Conservation (phyloP, 2,113 vertebrate species). For the Aramus guarauna region DNA sequence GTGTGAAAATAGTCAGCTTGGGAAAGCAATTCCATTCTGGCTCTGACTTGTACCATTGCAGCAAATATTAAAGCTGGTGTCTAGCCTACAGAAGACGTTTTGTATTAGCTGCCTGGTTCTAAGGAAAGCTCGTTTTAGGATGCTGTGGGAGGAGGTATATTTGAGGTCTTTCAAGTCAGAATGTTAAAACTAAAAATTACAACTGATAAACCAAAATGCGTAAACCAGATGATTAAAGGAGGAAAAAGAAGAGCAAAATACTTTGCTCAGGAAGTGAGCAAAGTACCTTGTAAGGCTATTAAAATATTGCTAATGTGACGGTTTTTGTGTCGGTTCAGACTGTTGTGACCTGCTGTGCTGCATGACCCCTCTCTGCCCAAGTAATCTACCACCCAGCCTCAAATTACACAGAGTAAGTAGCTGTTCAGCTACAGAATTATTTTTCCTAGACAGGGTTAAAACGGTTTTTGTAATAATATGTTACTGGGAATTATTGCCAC, state of each 20-base stretch:
- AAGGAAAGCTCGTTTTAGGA: not conserved
- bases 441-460: not conserved
- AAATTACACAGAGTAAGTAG: not conserved
- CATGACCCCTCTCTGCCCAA: not conserved
- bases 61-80: not conserved
- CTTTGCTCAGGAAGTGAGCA: not conserved
- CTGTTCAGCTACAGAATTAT: not conserved
- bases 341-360: not conserved
- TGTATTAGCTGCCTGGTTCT: not conserved
- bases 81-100: not conserved
- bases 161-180: not conserved
- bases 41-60: not conserved
- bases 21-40: not conserved
- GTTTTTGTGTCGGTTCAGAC: not conserved
- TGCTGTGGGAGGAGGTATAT: not conserved
- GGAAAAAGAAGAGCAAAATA: not conserved
- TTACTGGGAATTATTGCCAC: not conserved
- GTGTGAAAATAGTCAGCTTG: not conserved
- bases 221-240: not conserved
- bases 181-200: not conserved
- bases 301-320: not conserved
- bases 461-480: fast-evolving
- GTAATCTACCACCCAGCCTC: not conserved
- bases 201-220: not conserved
- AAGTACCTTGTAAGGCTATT: not conserved